Evolutionary conservation across 2,888 invertebrate genomes (phyloP), one percentile per base, ranked within the genome.

Genomic region (Trachelus troglodyta): DNA sequence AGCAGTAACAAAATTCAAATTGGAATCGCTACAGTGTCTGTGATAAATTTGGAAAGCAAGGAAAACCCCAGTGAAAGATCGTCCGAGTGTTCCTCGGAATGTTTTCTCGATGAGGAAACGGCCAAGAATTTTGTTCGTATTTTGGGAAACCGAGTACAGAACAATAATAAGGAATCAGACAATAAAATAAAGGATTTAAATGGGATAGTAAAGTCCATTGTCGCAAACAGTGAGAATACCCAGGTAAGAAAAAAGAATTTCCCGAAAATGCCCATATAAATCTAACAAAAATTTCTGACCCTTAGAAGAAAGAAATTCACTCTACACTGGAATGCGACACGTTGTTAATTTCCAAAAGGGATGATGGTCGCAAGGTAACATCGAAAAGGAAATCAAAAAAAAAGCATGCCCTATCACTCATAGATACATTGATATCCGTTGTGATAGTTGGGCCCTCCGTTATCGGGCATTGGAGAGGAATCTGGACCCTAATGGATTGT

Each of bases 401-500:
- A 73, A 89, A 89, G 77, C 81, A 81, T 31, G 81, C 84, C 3
- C 77, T 92, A n/a, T 86, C 89, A 69, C 80, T 90, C 34, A 78
- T 91, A 76, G 94, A 94, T 83, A 89, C 89, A 12, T 75, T 93
- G 12, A 82, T 94, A 6, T 90, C 93, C 1, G 79, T 92, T 30
- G 83, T 91, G 15, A 77, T 94, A 11, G 88, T 94, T 12, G 90
- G 92, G 4, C 94, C 94, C 1, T 87, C 93, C 75, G 92, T 93
- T 0, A 92, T 94, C 2, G 91, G 92, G 2, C 92, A 92, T 82
- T 94, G 94, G 94, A 88, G 93, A 76, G 94, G 94, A 1, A 91
- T 92, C 30, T 94, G 94, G 94, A 89, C 87, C 40, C 86, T 93
- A 75, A 91, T 94, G 92, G 92, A 93, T 78, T 80, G 90, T 69